These are phyloP conservation scores for Tolmerus cingulatus DNA, from an alignment of 2,888 invertebrate genomes.

Conservation along the genomic window DNA sequence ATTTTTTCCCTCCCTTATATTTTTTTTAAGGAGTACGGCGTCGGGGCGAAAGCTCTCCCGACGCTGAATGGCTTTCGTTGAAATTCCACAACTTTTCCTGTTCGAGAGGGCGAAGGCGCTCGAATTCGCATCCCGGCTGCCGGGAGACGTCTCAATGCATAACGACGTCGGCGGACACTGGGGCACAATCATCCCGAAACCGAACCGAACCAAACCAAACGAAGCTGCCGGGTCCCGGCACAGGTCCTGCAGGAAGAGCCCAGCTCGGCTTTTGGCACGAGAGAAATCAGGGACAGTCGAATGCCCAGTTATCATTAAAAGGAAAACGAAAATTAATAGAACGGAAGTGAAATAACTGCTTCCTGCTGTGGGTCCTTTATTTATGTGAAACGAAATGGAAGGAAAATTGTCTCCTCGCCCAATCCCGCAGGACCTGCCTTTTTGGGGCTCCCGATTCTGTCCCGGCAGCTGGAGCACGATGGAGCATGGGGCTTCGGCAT, in stretches of 20 bases:
- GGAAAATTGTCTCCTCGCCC: slow-evolving; percentile 43
- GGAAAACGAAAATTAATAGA: slow-evolving; percentile 48
- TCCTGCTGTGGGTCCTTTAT: slow-evolving; percentile 46
- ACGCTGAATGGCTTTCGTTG: neutral
- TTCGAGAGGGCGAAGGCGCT: neutral
- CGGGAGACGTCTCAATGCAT: neutral
- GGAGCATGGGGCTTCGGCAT: neutral
- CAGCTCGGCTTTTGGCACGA: neutral
- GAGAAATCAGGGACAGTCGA: slow-evolving; percentile 14
- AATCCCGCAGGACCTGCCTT: neutral
- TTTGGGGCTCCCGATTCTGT: neutral
- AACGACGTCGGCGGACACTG: neutral
- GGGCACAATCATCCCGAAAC: neutral
- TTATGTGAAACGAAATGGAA: slow-evolving; percentile 47
- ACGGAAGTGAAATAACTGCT: slow-evolving; percentile 48
- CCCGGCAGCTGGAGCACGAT: neutral
- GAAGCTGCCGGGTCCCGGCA: neutral
- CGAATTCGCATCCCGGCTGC: neutral
- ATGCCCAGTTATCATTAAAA: slow-evolving; percentile 42
- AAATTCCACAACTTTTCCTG: neutral
- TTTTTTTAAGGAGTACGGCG: neutral
- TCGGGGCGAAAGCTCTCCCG: neutral
- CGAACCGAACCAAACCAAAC: neutral
- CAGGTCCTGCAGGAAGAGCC: neutral
- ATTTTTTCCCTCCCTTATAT: neutral